Conservation (phyloP, 2,797 vertebrate species). For the Protonibea diacanthus region DNA sequence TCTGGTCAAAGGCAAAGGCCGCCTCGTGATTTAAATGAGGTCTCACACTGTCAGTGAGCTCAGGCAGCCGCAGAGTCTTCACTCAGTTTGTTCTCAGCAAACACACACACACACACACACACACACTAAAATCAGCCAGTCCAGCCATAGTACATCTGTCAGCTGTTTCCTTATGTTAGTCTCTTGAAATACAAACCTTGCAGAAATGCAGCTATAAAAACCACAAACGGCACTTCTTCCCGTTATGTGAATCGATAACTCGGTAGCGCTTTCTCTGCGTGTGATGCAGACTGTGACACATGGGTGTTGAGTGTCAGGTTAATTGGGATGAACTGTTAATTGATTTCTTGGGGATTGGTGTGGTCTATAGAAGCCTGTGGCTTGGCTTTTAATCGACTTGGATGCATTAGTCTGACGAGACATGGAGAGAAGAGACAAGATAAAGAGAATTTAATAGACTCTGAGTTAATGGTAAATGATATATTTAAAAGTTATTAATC, state of each 20-base stretch:
- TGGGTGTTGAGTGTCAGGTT: constrained; percentile 51
- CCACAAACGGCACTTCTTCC: constrained; percentile 11
- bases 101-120: not conserved
- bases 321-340: constrained; percentile 72
- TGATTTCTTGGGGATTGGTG: constrained; percentile 73
- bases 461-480: not conserved
- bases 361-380: constrained; percentile 40
- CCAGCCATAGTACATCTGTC: constrained; percentile 16
- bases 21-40: constrained; percentile 23
- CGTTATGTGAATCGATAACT: constrained; percentile 43
- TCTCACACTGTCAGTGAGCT: constrained; percentile 28
- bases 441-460: not conserved
- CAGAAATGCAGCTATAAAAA: constrained; percentile 35
- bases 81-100: constrained; percentile 5
- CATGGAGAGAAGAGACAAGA: not conserved
- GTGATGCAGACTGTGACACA: constrained; percentile 44
- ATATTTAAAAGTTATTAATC: not conserved
- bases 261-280: constrained; percentile 21
- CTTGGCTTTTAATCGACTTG: constrained; percentile 37
- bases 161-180: constrained; percentile 38
- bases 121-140: not conserved
- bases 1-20: constrained; percentile 36
- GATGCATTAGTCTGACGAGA: constrained; percentile 38
- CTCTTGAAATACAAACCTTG: constrained; percentile 24
- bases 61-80: constrained; percentile 9